phyloP scores from a whole-genome alignment of 2,888 invertebrate species.

The Oscheius onirici region DNA sequence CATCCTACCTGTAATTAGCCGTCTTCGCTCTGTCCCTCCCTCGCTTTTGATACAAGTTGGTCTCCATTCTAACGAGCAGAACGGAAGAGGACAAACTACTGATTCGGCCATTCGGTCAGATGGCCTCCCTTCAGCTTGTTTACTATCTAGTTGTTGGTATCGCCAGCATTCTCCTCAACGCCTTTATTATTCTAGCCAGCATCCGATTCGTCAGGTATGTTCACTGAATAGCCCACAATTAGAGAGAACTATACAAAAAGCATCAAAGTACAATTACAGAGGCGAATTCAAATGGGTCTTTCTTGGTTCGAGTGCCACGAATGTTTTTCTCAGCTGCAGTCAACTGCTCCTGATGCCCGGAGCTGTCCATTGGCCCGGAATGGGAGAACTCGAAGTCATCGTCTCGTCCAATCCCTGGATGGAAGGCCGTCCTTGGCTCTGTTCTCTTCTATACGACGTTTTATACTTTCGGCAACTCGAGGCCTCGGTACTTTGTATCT shows the following conservation, averaged over 20 bases:
- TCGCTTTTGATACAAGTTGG: background rate
- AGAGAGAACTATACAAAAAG: background rate
- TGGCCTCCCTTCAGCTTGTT: background rate
- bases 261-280: too few species aligned
- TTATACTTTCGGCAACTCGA: conserved; percentile 30
- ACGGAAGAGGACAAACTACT: background rate
- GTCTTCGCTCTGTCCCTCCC: background rate
- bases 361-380: conserved; percentile 16
- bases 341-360: conserved; percentile 27
- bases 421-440: background rate
- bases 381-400: conserved; percentile 11
- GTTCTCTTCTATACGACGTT: conserved; percentile 15
- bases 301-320: conserved; percentile 13
- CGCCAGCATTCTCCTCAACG: conserved; percentile 11
- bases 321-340: conserved; percentile 12
- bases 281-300: conserved; percentile 35
- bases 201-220: conserved; percentile 17
- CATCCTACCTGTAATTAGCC: conserved; percentile 10
- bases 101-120: background rate
- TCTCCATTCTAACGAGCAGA: conserved; percentile 12
- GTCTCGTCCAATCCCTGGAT: conserved; percentile 25
- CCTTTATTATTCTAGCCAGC: conserved; percentile 22
- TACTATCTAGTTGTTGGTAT: conserved; percentile 20
- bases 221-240: background rate
- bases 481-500: conserved; percentile 25